These are phyloP conservation scores for Lepus townsendii DNA, from an alignment of 2,797 vertebrate species.

Conservation along the genomic window DNA sequence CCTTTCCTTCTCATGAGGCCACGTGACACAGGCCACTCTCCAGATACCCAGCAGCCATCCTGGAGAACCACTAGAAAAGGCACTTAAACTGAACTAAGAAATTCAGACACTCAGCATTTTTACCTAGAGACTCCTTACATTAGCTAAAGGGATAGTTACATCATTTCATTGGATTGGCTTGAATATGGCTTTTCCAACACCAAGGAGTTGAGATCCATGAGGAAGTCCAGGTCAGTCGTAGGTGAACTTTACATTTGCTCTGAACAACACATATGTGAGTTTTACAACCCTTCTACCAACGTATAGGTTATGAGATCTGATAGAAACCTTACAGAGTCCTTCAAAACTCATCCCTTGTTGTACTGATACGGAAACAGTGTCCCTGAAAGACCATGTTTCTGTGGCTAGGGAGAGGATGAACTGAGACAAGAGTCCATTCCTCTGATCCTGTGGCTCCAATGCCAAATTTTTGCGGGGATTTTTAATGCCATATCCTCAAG, in stretches of 20 bases:
- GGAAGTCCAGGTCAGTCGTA: neutral
- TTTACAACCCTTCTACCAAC: neutral
- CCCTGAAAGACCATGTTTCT: neutral
- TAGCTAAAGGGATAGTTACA: neutral
- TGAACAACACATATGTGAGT: neutral
- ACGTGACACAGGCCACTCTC: neutral
- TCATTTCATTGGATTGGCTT: neutral
- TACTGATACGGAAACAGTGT: neutral
- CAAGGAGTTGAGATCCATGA: neutral
- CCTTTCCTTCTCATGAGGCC: neutral
- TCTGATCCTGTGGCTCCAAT: neutral
- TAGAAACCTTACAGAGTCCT: neutral
- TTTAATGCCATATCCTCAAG: neutral
- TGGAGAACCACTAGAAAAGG: neutral
- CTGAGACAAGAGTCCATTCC: neutral
- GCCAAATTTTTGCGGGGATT: neutral
- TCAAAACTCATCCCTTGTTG: neutral
- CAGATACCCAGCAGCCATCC: neutral
- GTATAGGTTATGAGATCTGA: neutral
- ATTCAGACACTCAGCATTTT: conserved; percentile 7
- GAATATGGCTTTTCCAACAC: neutral
- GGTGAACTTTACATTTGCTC: neutral
- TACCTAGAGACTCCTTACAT: neutral
- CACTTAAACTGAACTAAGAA: neutral
- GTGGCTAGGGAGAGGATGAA: neutral